A percentile compares a stretch with the other conserved stretches of the same genome.
Evolutionary conservation across 2,113 vertebrate species (phyloP).

Genomic region (Coregonus clupeaformis): DNA sequence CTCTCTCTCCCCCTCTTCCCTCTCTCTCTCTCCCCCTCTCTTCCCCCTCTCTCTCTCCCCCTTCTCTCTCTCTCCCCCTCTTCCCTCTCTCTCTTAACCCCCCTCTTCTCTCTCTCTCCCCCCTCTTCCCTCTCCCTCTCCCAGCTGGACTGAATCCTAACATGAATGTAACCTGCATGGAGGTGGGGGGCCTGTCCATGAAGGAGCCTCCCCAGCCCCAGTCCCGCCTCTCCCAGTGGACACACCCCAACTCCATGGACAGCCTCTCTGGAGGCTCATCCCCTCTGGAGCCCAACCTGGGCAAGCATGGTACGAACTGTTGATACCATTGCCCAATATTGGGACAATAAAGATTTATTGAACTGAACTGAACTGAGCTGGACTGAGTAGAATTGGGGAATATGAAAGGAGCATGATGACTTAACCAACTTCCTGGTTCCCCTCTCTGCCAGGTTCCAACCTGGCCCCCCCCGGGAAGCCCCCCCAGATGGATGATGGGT

Average conservation of each 20-base stretch:
- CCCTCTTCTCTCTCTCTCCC: too few species aligned
- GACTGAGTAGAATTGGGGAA: too few species aligned
- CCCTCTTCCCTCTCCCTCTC: background rate
- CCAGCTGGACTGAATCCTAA: slow-evolving; percentile 92
- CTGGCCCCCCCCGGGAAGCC: slow-evolving; percentile 89
- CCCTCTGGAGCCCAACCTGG: slow-evolving; percentile 87
- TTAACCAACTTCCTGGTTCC: too few species aligned
- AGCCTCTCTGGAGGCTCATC: slow-evolving; percentile 88
- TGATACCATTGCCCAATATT: background rate
- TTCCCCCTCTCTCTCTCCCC: too few species aligned
- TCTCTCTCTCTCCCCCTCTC: too few species aligned
- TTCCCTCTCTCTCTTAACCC: too few species aligned
- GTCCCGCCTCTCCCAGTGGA: slow-evolving; percentile 98
- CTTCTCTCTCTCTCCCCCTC: too few species aligned
- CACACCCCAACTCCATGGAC: slow-evolving; percentile 93
- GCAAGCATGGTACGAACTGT: slow-evolving; percentile 85
- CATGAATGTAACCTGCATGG: slow-evolving; percentile 96
- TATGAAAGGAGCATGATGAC: too few species aligned
- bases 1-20: too few species aligned
- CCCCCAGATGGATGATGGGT: slow-evolving; percentile 85
- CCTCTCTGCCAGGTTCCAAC: slow-evolving; percentile 78
- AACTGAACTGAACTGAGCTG: too few species aligned
- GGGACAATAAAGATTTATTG: background rate
- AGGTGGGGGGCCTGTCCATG: slow-evolving; percentile 88
- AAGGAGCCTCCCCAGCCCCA: slow-evolving; percentile 95